Evolutionary conservation across 1,140 invertebrate species (phyloP).

Genomic region (Mycetomoellerius zeteki): DNA sequence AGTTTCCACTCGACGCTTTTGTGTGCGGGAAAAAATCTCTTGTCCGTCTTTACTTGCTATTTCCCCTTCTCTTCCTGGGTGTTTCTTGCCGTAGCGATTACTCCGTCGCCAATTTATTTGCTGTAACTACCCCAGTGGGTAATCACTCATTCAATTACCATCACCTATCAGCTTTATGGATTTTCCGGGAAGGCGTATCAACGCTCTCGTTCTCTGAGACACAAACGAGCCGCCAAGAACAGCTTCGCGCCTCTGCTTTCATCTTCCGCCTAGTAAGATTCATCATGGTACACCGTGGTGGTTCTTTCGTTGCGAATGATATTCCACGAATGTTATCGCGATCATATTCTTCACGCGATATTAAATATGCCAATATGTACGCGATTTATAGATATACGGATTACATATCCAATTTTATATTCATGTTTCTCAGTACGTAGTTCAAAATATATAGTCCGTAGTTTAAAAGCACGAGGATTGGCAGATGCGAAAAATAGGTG

Average conservation of each 20-base stretch:
- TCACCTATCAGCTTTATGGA: conserved; percentile 64
- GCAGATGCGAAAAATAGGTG: conserved; percentile 15
- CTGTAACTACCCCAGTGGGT: conserved; percentile 58
- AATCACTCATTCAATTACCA: conserved; percentile 73
- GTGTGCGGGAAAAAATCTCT: conserved; percentile 7
- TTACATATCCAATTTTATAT: background rate
- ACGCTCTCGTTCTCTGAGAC: conserved; percentile 37
- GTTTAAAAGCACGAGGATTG: background rate
- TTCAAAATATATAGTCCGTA: background rate
- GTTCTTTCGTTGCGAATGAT: background rate
- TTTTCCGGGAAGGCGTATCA: conserved; percentile 66
- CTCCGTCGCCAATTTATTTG: conserved; percentile 66
- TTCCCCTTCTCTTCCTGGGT: conserved; percentile 14
- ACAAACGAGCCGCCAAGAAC: conserved; percentile 31
- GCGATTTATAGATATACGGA: background rate
- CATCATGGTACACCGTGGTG: background rate
- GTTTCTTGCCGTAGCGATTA: conserved; percentile 59
- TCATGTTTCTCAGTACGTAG: background rate
- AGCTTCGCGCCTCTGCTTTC: conserved; percentile 39
- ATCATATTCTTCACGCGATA: conserved; percentile 30
- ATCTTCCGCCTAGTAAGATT: conserved; percentile 68
- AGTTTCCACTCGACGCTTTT: conserved; percentile 15
- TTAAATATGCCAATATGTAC: background rate
- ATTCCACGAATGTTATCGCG: conserved; percentile 46
- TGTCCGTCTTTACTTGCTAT: conserved; percentile 12